Conservation (phyloP, 2,888 invertebrate genomes). For the Aromia moschata region DNA sequence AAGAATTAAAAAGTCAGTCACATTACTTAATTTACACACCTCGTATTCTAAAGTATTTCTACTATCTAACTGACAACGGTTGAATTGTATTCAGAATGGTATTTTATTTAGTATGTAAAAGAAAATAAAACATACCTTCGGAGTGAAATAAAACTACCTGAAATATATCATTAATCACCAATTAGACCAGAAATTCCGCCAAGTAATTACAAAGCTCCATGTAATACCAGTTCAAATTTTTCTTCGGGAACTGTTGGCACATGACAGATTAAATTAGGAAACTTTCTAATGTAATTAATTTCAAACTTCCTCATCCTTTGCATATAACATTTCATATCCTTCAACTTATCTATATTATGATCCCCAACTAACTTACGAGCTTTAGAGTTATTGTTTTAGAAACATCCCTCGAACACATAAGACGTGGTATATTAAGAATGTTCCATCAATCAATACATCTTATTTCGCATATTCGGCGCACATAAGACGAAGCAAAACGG, state of each 20-base stretch:
- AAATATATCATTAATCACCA: constrained; percentile 16
- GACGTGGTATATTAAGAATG: constrained; percentile 39
- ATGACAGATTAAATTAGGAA: constrained; percentile 61
- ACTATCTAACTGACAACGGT: too few species aligned
- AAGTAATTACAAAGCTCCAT: constrained; percentile 36
- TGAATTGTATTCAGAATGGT: too few species aligned
- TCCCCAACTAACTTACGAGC: constrained; percentile 34
- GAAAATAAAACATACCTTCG: too few species aligned
- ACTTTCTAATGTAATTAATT: constrained; percentile 61
- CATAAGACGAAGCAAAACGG: constrained; percentile 32
- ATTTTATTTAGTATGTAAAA: too few species aligned
- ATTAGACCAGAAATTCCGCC: constrained; percentile 8
- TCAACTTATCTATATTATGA: constrained; percentile 45
- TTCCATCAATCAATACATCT: constrained; percentile 42
- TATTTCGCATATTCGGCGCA: constrained; percentile 37
- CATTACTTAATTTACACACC: too few species aligned
- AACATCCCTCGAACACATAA: constrained; percentile 37
- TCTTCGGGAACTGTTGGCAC: constrained; percentile 56
- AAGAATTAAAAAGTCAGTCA: too few species aligned
- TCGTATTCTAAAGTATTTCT: too few species aligned
- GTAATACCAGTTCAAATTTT: constrained; percentile 45
- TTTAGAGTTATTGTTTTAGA: constrained; percentile 37
- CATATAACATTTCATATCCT: constrained; percentile 54
- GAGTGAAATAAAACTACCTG: too few species aligned
- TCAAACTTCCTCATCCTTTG: constrained; percentile 56